Base-by-base conservation (phyloP, 1,140 invertebrate genomes). In the Orussus abietinus region DNA sequence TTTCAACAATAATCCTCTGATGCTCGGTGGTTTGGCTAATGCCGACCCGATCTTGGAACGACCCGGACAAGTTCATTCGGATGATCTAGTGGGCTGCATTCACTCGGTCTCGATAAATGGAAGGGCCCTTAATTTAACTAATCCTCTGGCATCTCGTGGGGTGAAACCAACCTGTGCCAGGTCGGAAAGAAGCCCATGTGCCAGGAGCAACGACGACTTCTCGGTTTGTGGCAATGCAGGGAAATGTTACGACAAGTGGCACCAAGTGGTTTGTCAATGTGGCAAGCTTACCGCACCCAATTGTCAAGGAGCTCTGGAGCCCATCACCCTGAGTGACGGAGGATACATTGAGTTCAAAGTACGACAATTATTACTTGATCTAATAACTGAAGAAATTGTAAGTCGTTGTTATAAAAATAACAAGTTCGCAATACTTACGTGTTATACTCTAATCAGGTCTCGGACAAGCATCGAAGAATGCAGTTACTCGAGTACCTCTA, bases 81-180 rank as follows among this genome's bases (percentile, higher is more conserved):
- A 96, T 59, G 92, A 96, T 64, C 84, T 96, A 35, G 83, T 96
- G 21, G 94, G 94, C 2, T 96, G 94, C 57, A 79, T 96, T 36
- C 89, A 95, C 54, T 91, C 89, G 47, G 84, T 96, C 1, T 81
- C 84, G 0, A 82, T 96, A 20, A 94, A 95, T 59, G 91, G 91
- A 5, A 75, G 87, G 7, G 66, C 79, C 1, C 56, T 94, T 1
- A 92, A 94, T 58, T 64, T 94, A 34, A 86, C 84, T 12, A 81
- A 79, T 51, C 88, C 91, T 0, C 47, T 92, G 1, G 69, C 81
- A 13, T 82, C 86, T 1, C 70, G 81, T 12, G 83, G 81, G 0
- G 80, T 95, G 1, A 78, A 83, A 29, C 74, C 83, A 0, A 88
- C 84, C 3, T 96, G 92, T 66, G 78, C 80, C 40, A 75, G 86